phyloP scores from a whole-genome alignment of 2,113 vertebrate genomes.

The Morphnarchus princeps region DNA sequence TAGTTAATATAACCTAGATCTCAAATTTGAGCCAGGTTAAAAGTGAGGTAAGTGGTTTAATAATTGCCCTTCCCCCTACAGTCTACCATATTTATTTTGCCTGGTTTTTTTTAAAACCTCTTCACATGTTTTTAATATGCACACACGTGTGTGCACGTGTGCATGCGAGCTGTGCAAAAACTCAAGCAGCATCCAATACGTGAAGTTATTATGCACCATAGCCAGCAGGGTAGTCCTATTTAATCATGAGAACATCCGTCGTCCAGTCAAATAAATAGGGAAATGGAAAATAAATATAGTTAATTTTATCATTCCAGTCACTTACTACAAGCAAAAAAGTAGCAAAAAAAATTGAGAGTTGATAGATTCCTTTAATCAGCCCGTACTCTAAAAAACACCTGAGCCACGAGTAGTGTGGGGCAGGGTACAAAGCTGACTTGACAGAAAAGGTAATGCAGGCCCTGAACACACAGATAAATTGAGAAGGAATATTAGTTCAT shows the following conservation, averaged over 20 bases:
- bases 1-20: background rate
- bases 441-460: background rate
- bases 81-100: background rate
- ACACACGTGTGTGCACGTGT: background rate
- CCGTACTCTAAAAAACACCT: background rate
- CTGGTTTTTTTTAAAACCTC: background rate
- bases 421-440: background rate
- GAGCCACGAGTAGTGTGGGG: background rate
- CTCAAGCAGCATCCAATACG: background rate
- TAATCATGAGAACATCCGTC: background rate
- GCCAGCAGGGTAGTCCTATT: background rate
- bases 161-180: background rate
- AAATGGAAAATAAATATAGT: background rate
- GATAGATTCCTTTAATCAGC: background rate
- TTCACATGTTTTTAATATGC: background rate
- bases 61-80: background rate
- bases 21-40: background rate
- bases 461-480: background rate
- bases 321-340: background rate
- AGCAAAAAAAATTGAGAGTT: background rate
- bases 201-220: background rate
- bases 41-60: background rate
- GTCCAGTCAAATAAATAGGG: background rate
- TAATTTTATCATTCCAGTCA: background rate
- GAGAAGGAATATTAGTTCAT: background rate